A percentile compares a stretch with the other conserved stretches of the same genome.
These are phyloP conservation scores for Rhyacophila brunnea DNA, from an alignment of 1,140 invertebrate genomes.

Conservation along the genomic window DNA sequence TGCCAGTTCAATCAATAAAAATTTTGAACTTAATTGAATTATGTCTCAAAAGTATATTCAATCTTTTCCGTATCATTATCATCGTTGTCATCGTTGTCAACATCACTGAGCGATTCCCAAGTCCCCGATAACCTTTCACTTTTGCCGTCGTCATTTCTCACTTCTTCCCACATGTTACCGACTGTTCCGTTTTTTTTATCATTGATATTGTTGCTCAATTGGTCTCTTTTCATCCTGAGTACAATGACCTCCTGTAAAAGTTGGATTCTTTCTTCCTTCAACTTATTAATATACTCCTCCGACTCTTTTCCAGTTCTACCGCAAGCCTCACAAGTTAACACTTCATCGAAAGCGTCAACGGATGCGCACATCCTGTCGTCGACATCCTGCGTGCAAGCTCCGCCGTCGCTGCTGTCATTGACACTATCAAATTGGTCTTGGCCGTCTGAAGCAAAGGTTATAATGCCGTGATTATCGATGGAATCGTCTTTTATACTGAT, in stretches of 20 bases:
- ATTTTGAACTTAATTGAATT: too few species aligned
- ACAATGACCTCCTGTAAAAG: constrained; percentile 7
- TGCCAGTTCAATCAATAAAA: too few species aligned
- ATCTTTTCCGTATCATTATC: constrained; percentile 5
- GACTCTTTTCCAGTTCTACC: constrained; percentile 5
- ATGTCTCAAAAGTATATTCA: background rate
- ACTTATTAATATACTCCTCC: background rate
- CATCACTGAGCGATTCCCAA: background rate
- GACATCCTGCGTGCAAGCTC: background rate
- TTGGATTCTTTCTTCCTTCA: constrained; percentile 7
- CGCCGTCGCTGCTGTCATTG: too few species aligned
- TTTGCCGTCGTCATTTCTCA: constrained; percentile 6
- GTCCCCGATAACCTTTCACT: constrained; percentile 3
- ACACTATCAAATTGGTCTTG: background rate
- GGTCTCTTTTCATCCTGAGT: constrained; percentile 5
- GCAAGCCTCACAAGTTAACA: constrained; percentile 5
- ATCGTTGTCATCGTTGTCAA: constrained; percentile 1
- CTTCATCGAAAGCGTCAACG: background rate
- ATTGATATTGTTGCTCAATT: constrained; percentile 12
- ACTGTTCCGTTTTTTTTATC: constrained; percentile 1
- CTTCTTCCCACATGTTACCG: background rate
- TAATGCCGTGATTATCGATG: constrained; percentile 5
- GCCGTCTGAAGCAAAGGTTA: constrained; percentile 8
- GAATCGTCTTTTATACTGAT: constrained; percentile 6
- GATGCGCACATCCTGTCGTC: too few species aligned